A percentile compares a stretch with the other conserved stretches of the same genome.
These are phyloP conservation scores for Propithecus coquereli DNA, from an alignment of 2,113 vertebrate genomes.

Conservation along the genomic window DNA sequence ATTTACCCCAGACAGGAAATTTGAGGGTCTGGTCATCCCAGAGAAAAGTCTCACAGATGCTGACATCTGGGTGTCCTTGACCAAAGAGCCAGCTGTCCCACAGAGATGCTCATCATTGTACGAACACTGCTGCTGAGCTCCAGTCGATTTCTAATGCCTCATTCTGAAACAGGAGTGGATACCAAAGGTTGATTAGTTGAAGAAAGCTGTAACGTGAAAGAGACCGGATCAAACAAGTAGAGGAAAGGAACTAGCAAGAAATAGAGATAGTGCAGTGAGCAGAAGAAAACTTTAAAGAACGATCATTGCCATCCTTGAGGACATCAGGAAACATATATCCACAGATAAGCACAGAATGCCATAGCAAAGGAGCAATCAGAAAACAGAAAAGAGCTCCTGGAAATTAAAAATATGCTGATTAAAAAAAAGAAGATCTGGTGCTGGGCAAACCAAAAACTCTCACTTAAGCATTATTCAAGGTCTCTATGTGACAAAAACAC, in stretches of 20 bases:
- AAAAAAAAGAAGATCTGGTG: not conserved
- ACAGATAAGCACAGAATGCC: not conserved
- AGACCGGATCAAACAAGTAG: not conserved
- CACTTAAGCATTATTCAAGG: not conserved
- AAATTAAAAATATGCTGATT: not conserved
- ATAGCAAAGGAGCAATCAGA: not conserved
- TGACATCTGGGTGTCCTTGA: not conserved
- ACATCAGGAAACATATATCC: not conserved
- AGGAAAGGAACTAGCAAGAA: not conserved
- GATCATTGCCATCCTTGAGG: not conserved
- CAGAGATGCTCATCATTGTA: not conserved
- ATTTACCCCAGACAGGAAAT: not conserved
- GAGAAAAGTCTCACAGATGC: not conserved
- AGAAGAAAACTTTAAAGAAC: not conserved
- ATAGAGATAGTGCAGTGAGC: not conserved
- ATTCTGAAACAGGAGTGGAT: not conserved
- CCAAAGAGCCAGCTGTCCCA: not conserved
- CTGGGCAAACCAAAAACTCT: not conserved
- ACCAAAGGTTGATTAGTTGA: not conserved
- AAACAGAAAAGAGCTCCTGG: not conserved
- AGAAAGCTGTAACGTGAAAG: not conserved
- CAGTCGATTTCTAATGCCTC: not conserved
- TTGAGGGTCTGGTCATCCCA: not conserved
- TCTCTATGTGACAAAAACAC: too few species aligned
- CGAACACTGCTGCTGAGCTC: not conserved